A percentile compares a stretch with the other conserved stretches of the same genome.
Conservation (phyloP, 1,140 invertebrate genomes). For the Xylocopa sonorina region DNA sequence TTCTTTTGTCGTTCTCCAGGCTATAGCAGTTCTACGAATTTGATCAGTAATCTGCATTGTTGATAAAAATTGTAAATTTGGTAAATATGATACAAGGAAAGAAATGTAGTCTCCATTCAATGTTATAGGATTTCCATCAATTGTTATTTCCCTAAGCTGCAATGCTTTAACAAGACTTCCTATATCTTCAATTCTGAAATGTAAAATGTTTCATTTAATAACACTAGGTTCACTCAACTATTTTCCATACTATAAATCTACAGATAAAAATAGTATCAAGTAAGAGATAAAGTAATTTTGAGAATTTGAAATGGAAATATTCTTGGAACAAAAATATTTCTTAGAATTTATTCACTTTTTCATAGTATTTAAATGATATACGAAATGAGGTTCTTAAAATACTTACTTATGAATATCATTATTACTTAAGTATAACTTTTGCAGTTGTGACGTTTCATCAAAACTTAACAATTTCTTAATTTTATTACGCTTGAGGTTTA, state of each 20-base stretch:
- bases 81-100: conserved; percentile 90
- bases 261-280: too few species aligned
- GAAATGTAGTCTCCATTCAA: conserved; percentile 88
- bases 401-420: conserved; percentile 90
- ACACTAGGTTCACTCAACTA: neutral
- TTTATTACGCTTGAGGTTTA: conserved; percentile 93
- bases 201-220: neutral
- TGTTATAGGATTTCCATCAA: conserved; percentile 93
- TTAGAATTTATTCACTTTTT: too few species aligned
- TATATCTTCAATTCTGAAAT: conserved; percentile 90
- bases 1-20: conserved; percentile 89
- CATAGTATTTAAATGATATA: neutral
- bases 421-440: conserved; percentile 92
- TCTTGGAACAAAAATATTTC: too few species aligned
- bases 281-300: too few species aligned
- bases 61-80: conserved; percentile 86
- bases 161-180: conserved; percentile 88
- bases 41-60: conserved; percentile 90
- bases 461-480: conserved; percentile 91
- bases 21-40: conserved; percentile 87
- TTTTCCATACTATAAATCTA: too few species aligned
- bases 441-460: conserved; percentile 89
- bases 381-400: conserved; percentile 9
- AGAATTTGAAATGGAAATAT: too few species aligned
- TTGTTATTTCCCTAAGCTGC: conserved; percentile 90